Evolutionary conservation across 2,113 vertebrate species (phyloP), one percentile per base, ranked within the genome.

Genomic region (Gyps fulvus): DNA sequence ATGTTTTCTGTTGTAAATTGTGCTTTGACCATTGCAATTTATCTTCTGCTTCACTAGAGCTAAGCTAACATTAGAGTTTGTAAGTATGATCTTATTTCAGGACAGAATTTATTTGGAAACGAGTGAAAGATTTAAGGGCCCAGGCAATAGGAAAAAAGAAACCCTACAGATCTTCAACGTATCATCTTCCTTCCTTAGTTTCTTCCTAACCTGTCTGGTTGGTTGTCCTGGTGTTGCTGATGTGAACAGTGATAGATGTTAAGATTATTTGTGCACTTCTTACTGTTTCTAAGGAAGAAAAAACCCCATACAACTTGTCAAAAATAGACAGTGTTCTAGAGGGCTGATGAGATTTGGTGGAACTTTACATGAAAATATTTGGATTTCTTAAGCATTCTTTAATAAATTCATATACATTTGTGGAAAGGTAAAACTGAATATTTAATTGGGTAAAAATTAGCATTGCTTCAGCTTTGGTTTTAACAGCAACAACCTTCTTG

Each of bases 381-480:
- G 5, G 3, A 45, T 85, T 95, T 72, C 36, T 38, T 67, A 80
- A 70, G 32, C 67, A 21, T 65, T 84, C 50, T 83, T 67, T 18
- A 66, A 73, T 66, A 71, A 43, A 18, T 57, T 74, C 32, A 16
- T 59, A 31, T 62, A 54, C 27, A 54, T 70, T 69, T 85, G 7
- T 83, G 42, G 34, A 66, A 93, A 70, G 22, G 29, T 76, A 85
- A 49, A 89, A 54, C 13, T 49, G 36, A 67, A 67, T 89, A 76
- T 89, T 92, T 81, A 93, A 52, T 65, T 89, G 36, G 34, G 43
- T 87, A 74, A 86, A 92, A 89, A 62, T n/a, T 36, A 78, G 14
- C 38, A 32, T 83, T 94, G 27, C 21, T 93, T 95, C 34, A 79
- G 49, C 69, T 79, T 63, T 87, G 40, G 4, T 83, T 97, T 85